Evolutionary conservation across 2,888 invertebrate genomes (phyloP).

Genomic region (Apantesis nais): DNA sequence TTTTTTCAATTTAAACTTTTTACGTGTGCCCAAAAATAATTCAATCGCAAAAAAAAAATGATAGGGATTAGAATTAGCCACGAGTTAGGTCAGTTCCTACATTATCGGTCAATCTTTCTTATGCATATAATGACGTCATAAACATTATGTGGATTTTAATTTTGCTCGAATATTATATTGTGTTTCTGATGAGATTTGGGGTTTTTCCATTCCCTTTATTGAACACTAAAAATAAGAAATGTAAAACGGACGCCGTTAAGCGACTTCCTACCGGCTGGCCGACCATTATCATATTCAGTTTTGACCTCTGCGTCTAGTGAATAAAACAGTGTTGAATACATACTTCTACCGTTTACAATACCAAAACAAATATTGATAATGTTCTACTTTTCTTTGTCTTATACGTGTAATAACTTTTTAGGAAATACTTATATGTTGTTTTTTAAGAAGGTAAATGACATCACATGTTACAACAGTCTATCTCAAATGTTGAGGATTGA

Average conservation of each 20-base stretch:
- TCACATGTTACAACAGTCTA: too few relatives aligned
- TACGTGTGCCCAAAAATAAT: too few relatives aligned
- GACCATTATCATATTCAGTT: slow-evolving; percentile 37
- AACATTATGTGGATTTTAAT: neutral
- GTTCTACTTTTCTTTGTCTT: neutral
- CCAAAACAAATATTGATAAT: slow-evolving; percentile 24
- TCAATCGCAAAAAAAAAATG: too few relatives aligned
- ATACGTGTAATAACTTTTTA: neutral
- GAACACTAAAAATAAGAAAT: slow-evolving; percentile 8
- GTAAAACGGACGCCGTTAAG: slow-evolving; percentile 12
- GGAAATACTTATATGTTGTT: neutral
- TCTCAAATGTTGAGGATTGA: too few relatives aligned
- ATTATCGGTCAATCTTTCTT: neutral
- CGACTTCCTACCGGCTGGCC: slow-evolving; percentile 22
- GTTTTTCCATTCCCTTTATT: neutral
- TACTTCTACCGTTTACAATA: slow-evolving; percentile 16
- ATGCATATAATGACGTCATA: neutral
- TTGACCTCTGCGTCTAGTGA: slow-evolving; percentile 26
- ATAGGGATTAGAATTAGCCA: too few relatives aligned
- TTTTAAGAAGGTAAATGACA: neutral
- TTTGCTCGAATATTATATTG: neutral
- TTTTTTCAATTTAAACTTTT: too few relatives aligned
- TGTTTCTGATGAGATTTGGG: neutral
- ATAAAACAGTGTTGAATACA: slow-evolving; percentile 25
- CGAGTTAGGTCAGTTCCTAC: too few relatives aligned